Conservation (phyloP, 2,113 vertebrate species). For the Epinephelus fuscoguttatus region DNA sequence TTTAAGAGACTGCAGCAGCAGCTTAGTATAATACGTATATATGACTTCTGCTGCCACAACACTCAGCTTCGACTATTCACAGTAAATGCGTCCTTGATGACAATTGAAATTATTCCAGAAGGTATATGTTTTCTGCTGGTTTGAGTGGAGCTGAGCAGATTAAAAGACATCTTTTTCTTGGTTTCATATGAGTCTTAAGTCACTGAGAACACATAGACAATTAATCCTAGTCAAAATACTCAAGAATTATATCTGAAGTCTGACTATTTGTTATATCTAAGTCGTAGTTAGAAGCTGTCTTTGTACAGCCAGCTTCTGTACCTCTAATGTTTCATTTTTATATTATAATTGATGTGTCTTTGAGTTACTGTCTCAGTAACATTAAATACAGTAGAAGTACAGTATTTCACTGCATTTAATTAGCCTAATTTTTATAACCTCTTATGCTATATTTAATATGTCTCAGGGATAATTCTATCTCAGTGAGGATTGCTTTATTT, state of each 20-base stretch:
- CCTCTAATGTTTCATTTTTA: slow-evolving; percentile 13
- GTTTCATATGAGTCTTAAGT: slow-evolving; percentile 11
- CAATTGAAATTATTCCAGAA: background rate
- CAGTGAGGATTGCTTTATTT: background rate
- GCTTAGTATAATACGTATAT: background rate
- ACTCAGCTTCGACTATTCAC: slow-evolving; percentile 26
- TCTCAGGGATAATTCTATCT: slow-evolving; percentile 13
- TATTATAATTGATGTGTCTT: background rate
- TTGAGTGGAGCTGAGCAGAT: background rate
- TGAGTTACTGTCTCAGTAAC: background rate
- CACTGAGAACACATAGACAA: slow-evolving; percentile 14
- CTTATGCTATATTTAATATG: slow-evolving; percentile 8
- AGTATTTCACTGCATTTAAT: slow-evolving; percentile 10
- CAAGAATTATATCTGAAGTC: slow-evolving; percentile 12
- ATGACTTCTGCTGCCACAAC: slow-evolving; percentile 3
- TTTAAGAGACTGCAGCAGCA: background rate
- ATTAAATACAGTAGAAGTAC: slow-evolving; percentile 1
- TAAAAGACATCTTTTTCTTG: slow-evolving; percentile 6
- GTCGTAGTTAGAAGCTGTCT: slow-evolving; percentile 2
- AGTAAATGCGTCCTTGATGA: background rate
- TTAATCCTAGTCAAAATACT: slow-evolving; percentile 20
- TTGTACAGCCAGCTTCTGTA: background rate
- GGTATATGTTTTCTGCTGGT: background rate
- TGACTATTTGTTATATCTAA: slow-evolving; percentile 25
- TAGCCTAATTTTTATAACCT: slow-evolving; percentile 1